phyloP scores from a whole-genome alignment of 1,140 invertebrate species.

The Atta texana region DNA sequence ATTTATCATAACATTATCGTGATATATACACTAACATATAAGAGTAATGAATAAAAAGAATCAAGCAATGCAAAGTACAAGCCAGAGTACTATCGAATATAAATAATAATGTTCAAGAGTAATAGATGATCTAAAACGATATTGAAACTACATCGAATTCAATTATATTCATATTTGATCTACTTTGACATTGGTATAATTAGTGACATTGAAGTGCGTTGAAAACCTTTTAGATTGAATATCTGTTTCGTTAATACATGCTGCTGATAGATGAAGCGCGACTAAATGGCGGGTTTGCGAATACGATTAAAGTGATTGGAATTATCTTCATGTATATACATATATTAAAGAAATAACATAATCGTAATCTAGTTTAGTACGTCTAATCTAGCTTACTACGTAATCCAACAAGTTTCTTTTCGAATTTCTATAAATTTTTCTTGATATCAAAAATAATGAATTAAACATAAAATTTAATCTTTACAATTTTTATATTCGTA shows the following conservation, averaged over 20 bases:
- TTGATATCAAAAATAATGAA: neutral
- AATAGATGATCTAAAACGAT: constrained; percentile 30
- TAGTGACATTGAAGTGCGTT: neutral
- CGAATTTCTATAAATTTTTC: neutral
- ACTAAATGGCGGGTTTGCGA: constrained; percentile 24
- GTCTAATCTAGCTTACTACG: neutral
- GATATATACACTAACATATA: no score
- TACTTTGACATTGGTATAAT: neutral
- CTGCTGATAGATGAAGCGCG: constrained; percentile 8
- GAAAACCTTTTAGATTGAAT: constrained; percentile 32
- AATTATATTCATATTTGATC: constrained; percentile 22
- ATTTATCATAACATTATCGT: no score
- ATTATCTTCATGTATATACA: constrained; percentile 11
- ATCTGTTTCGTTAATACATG: constrained; percentile 23
- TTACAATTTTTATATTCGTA: neutral
- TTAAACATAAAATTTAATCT: constrained; percentile 6
- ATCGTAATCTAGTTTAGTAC: neutral
- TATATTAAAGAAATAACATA: neutral
- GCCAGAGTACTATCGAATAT: constrained; percentile 22
- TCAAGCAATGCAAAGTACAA: neutral
- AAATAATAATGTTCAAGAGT: constrained; percentile 24
- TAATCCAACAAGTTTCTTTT: neutral
- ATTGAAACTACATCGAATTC: neutral
- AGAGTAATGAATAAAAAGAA: constrained; percentile 19
- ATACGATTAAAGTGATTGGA: constrained; percentile 36